Base-by-base conservation (phyloP, 2,113 vertebrate species). In the Centropus unirufus region DNA sequence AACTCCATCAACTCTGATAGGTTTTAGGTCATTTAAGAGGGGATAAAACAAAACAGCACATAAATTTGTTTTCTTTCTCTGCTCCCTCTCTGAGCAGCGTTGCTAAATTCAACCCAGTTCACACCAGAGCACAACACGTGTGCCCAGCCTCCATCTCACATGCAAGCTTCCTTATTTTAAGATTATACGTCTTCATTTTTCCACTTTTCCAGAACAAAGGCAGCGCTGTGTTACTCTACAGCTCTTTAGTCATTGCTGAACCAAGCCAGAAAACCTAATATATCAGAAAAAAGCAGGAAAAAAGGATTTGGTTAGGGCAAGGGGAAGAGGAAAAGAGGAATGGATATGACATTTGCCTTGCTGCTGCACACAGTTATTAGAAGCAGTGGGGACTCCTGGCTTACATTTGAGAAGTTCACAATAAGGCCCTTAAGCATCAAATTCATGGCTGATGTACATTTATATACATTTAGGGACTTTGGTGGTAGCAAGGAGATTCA, bases 241-340 rank as follows among this genome's bases (percentile, higher is more conserved):
- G 82, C 40, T 93, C 86, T 68, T 96, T 83, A 90, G 67, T 90
- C 79, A 86, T 54, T 88, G 81, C 91, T 77, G 67, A 85, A 79
- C 51, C 55, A 58, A 79, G 64, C 55, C 93, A 94, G 90, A 62
- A 94, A 88, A 58, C 57, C 61, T 61, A 67, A 64, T 67, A 78
- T 88, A 75, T 90, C 90, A 95, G 83, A 68, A 84, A 92, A 92
- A 92, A 70, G 73, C 58, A 92, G 78, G 80, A 96, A 96, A 75
- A 94, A 94, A 95, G 82, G 68, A 93, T 96, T 93, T 95, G 85
- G 94, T 93, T 74, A 93, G 64, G 79, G 84, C 55, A 82, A 79
- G 55, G 80, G 42, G 55, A 90, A 95, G 63, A 84, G 17, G 30
- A 64, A 91, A 93, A 68, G 30, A 29, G 42, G 52, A 91, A 80